phyloP scores from a whole-genome alignment of 2,888 invertebrate genomes.

The Piscicola geometra region DNA sequence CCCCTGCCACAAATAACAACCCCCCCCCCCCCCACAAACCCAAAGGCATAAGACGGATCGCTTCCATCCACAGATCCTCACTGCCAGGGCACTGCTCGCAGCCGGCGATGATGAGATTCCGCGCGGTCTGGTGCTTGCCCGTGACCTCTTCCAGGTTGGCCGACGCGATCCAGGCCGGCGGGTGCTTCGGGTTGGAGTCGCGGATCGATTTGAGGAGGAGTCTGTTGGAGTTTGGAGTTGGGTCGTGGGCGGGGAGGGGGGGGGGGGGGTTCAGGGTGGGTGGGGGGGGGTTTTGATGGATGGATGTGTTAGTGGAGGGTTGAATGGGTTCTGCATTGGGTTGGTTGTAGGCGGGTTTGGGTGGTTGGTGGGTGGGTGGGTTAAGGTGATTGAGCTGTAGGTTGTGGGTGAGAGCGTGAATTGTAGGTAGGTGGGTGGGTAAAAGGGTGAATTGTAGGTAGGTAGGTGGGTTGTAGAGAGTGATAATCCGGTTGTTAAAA shows the following conservation, averaged over 20 bases:
- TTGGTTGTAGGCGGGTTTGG: too few species aligned
- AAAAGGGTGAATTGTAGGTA: too few species aligned
- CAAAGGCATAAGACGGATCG: conserved; percentile 66
- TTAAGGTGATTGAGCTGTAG: too few species aligned
- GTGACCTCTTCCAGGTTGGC: conserved; percentile 96
- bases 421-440: too few species aligned
- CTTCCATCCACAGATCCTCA: conserved; percentile 96
- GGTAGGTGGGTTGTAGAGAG: too few species aligned
- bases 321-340: too few species aligned
- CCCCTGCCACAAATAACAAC: too few species aligned
- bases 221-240: conserved; percentile 56
- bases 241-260: not conserved
- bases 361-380: too few species aligned
- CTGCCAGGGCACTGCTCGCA: conserved; percentile 88
- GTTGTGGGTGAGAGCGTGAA: too few species aligned
- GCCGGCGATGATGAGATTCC: conserved; percentile 95
- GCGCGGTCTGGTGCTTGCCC: conserved; percentile 87
- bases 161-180: conserved; percentile 98
- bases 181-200: conserved; percentile 94
- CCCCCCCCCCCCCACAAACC: too few species aligned
- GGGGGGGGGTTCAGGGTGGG: not conserved
- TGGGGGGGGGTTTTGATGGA: not conserved
- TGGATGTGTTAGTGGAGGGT: conserved; percentile 36
- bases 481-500: too few species aligned
- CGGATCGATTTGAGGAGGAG: conserved; percentile 89